phyloP scores from a whole-genome alignment of 2,888 invertebrate species.

The Lomographa bimaculata region DNA sequence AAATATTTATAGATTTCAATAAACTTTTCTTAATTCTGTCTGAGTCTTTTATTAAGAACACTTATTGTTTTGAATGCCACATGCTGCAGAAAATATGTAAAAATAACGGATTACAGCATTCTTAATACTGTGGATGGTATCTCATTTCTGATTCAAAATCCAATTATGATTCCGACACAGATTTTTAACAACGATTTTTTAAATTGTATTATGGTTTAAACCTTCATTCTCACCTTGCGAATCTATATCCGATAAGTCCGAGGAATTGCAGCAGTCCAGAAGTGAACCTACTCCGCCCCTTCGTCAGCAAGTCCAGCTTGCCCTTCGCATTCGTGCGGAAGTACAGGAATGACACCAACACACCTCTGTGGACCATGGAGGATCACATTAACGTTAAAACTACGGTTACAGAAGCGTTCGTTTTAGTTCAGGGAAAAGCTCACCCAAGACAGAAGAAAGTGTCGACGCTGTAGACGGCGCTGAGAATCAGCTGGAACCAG shows the following conservation, averaged over 20 bases:
- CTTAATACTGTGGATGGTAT: too few relatives aligned
- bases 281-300: slow-evolving; percentile 85
- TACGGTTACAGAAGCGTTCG: neutral
- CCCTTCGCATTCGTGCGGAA: slow-evolving; percentile 91
- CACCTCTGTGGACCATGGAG: slow-evolving; percentile 82
- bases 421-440: slow-evolving; percentile 24
- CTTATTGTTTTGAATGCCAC: too few relatives aligned
- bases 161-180: too few relatives aligned
- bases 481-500: slow-evolving; percentile 90
- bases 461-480: slow-evolving; percentile 91
- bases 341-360: slow-evolving; percentile 93
- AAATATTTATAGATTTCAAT: too few relatives aligned
- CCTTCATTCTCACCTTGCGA: slow-evolving; percentile 89
- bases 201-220: too few relatives aligned
- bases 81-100: too few relatives aligned
- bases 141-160: too few relatives aligned
- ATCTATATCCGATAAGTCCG: slow-evolving; percentile 90
- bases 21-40: too few relatives aligned
- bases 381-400: neutral
- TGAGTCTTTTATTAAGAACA: too few relatives aligned
- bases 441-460: slow-evolving; percentile 91
- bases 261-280: slow-evolving; percentile 88
- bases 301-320: slow-evolving; percentile 86
- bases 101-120: too few relatives aligned
- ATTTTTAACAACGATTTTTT: too few relatives aligned